Evolutionary conservation across 2,888 invertebrate genomes (phyloP).

Genomic region (Caenorhabditis zanzibari): DNA sequence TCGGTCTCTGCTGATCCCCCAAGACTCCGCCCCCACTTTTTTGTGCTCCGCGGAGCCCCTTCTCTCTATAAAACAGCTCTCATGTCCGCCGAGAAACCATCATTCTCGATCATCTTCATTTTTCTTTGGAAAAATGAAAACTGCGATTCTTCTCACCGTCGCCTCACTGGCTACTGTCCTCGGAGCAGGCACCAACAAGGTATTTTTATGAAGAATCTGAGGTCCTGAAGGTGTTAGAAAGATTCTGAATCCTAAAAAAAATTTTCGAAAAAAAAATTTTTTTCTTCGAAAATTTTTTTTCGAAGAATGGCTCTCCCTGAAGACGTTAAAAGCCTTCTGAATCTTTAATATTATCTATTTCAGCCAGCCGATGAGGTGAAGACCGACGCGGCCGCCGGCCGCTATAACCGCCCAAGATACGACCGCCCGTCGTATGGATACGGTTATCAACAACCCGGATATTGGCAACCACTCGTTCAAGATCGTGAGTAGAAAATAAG

Average conservation of each 20-base stretch:
- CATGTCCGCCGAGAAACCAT: constrained; percentile 1
- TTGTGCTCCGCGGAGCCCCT: too few species aligned
- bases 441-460: constrained; percentile 38
- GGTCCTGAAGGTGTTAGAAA: neutral
- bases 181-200: constrained; percentile 25
- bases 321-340: neutral
- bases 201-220: neutral
- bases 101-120: constrained; percentile 17
- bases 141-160: constrained; percentile 49
- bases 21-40: too few species aligned
- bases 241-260: too few species aligned
- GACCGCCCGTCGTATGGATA: neutral
- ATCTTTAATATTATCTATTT: neutral
- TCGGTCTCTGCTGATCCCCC: neutral
- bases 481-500: constrained; percentile 66
- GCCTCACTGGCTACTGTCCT: constrained; percentile 60
- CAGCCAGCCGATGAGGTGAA: constrained; percentile 57
- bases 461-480: constrained; percentile 67
- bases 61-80: constrained; percentile 38
- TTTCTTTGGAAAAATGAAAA: constrained; percentile 35
- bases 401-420: constrained; percentile 38
- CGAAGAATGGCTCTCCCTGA: too few species aligned
- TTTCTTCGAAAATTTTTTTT: too few species aligned
- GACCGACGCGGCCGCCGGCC: constrained; percentile 62
- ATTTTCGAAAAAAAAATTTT: too few species aligned